These are phyloP conservation scores for Entomyzon cyanotis DNA, from an alignment of 2,113 vertebrate species.

Conservation along the genomic window DNA sequence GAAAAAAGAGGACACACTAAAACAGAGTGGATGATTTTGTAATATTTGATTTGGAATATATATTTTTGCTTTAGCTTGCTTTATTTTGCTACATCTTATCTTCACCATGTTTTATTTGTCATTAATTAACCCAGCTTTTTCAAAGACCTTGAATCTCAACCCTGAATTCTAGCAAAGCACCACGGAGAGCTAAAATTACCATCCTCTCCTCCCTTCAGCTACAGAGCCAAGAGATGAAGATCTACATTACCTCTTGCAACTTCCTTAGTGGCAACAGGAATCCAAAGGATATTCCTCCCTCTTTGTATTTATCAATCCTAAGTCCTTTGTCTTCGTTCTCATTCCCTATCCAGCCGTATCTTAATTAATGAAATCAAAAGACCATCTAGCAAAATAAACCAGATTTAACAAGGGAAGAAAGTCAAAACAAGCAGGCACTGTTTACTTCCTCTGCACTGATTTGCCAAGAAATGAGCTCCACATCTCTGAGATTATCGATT, in stretches of 20 bases:
- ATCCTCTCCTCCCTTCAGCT: background rate
- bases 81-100: background rate
- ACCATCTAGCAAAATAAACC: conserved; percentile 61
- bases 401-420: conserved; percentile 37
- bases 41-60: background rate
- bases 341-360: background rate
- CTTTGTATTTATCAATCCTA: background rate
- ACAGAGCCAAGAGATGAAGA: conserved; percentile 1
- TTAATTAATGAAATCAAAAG: conserved; percentile 58
- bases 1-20: background rate
- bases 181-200: background rate
- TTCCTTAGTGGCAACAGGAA: background rate
- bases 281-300: background rate
- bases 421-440: conserved; percentile 55
- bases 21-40: background rate
- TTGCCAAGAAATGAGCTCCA: conserved; percentile 30
- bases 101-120: background rate
- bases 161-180: background rate
- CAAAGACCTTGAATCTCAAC: background rate
- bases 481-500: conserved; percentile 15
- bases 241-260: background rate
- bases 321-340: background rate
- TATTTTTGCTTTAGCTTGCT: background rate
- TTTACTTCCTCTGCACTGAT: conserved; percentile 1
- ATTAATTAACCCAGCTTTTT: background rate